Evolutionary conservation across 2,888 invertebrate species (phyloP), one percentile per base, ranked within the genome.

Genomic region (Lasioglossum vierecki): DNA sequence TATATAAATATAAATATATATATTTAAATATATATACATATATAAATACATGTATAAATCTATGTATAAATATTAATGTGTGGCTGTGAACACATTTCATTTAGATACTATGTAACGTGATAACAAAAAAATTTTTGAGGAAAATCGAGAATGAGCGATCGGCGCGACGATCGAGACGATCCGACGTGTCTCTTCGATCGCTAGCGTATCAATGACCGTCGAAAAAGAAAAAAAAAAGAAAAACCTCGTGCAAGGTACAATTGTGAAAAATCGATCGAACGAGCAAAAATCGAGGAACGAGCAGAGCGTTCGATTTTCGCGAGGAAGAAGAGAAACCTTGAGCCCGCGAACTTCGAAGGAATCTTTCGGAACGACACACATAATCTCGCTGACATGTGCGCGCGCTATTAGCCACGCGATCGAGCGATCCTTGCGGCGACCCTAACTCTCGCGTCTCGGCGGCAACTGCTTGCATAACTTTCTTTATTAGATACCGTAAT

Each of bases 41-140:
- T 83, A 84, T 79, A 88, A 63, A 88, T 84, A 87, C 71, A 88
- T 85, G 79, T 85, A 85, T 84, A 85, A 88, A 87, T 83, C 60
- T 85, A 87, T 84, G 87, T 82, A 88, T 90, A 90, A 84, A 85
- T 90, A 93, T 94, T 94, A 93, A 95, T 95, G 94, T 94, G 95
- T 95, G 95, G 95, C 95, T 95, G 95, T 95, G 95, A 95, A 94
- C 94, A 94, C 93, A 94, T 94, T 94, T 94, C 92, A 90, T 90
- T 84, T 90, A 90, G 88, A 84, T 89, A 90, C 80, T 90, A 88
- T 84, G 73, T 86, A 85, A 90, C 86, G 88, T 82, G 86, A 89
- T 90, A 89, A 35, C 35, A 89, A 82, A n/a, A 89, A 80, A n/a
- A 84, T 82, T 76, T 39, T 9, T 1, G 4, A 13, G 9, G 4